A percentile compares a stretch with the other conserved stretches of the same genome.
phyloP scores from a whole-genome alignment of 2,888 invertebrate species.

The Leptothorax acervorum region DNA sequence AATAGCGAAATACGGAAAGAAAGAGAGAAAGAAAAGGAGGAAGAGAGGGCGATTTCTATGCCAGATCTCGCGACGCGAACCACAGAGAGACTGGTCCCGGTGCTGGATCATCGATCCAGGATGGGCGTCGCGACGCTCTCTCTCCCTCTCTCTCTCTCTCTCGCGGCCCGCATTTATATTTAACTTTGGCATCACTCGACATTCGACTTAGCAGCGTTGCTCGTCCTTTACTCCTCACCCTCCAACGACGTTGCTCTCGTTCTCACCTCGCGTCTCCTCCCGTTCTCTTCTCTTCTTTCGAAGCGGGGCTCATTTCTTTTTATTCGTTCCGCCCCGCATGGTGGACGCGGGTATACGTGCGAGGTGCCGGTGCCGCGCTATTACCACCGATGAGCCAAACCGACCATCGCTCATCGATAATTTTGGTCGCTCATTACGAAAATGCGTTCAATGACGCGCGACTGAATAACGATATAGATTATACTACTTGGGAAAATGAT shows the following conservation, averaged over 20 bases:
- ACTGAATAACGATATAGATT: background rate
- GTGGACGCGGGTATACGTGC: background rate
- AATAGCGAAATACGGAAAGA: background rate
- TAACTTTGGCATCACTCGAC: conserved; percentile 85
- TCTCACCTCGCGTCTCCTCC: conserved; percentile 13
- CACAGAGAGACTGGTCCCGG: conserved; percentile 83
- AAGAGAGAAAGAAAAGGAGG: background rate
- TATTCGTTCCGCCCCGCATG: conserved; percentile 45
- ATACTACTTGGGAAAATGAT: background rate
- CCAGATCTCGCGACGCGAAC: conserved; percentile 80
- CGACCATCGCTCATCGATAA: conserved; percentile 76
- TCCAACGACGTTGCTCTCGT: conserved; percentile 49
- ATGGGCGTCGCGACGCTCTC: conserved; percentile 79
- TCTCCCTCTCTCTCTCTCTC: conserved; percentile 59
- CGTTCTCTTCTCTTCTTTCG: conserved; percentile 51
- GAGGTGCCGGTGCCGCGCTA: conserved; percentile 53
- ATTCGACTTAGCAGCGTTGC: conserved; percentile 78
- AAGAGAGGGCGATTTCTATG: conserved; percentile 22
- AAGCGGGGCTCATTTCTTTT: conserved; percentile 18
- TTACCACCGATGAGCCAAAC: conserved; percentile 72
- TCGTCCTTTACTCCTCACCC: conserved; percentile 52
- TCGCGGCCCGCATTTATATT: conserved; percentile 83
- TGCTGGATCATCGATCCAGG: conserved; percentile 84
- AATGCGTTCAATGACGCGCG: conserved; percentile 24
- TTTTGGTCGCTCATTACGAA: conserved; percentile 69